Evolutionary conservation across 1,140 invertebrate species (phyloP), one percentile per base, ranked within the genome.

Genomic region (Lepidurus couesii): DNA sequence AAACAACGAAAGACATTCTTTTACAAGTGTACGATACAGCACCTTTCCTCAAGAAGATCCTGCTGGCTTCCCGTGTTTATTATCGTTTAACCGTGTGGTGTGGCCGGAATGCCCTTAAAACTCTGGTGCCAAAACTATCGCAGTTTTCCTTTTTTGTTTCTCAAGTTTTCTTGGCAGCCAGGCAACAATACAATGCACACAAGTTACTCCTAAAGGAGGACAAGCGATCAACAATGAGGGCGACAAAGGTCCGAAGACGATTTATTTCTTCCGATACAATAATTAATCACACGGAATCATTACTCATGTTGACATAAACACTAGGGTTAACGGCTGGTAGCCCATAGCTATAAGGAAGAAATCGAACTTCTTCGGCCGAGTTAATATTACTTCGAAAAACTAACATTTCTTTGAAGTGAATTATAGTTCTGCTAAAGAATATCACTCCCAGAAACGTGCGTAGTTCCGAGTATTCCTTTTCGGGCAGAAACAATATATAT

Each of bases 121-220:
- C 34, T 65, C 53, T 21, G 53, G 53, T 65, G 53, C 53, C 53
- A 21, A 65, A 65, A 65, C 53, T 65, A 65, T 21, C 53, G 53
- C 53, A 13, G 16, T 16, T 65, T 65, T 21, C 9, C 53, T 65
- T 65, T 65, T n/a, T 13, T 1, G 16, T 16, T 65, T 3, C 53
- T 16, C 5, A 7, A 13, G 21, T 65, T n/a, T 65, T 65, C 53
- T 65, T 65, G 53, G 53, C 53, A 65, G 13, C 53, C 53, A n/a
- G 53, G 53, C 53, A 65, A 21, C 21, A 65, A 65, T 65, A 65
- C 53, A 65, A 16, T n/a, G 53, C 21, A 21, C 13, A 65, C 21
- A 65, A 13, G 21, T 16, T 65, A 65, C 10, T 47, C 45, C 45
- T 1, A 11, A 65, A 16, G 9, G 13, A 16, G 21, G 21, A 65